These are phyloP conservation scores for Crotalus horridus DNA, from an alignment of 2,113 vertebrate species.

Conservation along the genomic window DNA sequence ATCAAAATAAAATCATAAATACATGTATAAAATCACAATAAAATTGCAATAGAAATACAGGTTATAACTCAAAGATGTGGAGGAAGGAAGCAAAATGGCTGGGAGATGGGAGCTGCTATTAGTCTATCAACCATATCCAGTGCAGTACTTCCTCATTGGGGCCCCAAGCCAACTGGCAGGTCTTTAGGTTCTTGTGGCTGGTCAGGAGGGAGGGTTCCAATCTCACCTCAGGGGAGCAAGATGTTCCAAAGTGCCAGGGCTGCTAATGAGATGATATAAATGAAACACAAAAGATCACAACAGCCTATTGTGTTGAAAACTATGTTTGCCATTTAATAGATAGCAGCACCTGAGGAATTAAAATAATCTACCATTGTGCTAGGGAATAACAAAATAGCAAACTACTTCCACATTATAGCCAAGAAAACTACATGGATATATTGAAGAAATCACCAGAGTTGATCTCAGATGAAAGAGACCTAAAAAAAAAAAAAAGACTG, in stretches of 20 bases:
- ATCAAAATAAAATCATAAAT: background rate
- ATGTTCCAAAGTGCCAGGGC: background rate
- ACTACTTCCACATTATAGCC: background rate
- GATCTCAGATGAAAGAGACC: background rate
- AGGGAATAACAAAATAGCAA: background rate
- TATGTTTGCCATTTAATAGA: background rate
- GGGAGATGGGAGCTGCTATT: background rate
- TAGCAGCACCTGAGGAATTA: background rate
- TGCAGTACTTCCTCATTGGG: background rate
- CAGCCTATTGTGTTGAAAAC: background rate
- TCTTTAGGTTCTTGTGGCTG: background rate
- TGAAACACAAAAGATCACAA: background rate
- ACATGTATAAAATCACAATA: background rate
- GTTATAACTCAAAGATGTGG: background rate
- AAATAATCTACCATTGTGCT: background rate
- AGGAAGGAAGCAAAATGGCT: background rate
- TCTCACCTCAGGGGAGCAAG: background rate
- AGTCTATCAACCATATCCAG: background rate
- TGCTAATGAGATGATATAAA: background rate
- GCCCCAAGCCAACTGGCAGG: background rate
- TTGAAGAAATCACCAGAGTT: background rate
- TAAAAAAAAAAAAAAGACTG: background rate
- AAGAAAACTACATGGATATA: background rate
- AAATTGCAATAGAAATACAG: background rate
- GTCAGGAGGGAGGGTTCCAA: background rate